phyloP scores from a whole-genome alignment of 2,797 vertebrate species.

The Falco naumanni region DNA sequence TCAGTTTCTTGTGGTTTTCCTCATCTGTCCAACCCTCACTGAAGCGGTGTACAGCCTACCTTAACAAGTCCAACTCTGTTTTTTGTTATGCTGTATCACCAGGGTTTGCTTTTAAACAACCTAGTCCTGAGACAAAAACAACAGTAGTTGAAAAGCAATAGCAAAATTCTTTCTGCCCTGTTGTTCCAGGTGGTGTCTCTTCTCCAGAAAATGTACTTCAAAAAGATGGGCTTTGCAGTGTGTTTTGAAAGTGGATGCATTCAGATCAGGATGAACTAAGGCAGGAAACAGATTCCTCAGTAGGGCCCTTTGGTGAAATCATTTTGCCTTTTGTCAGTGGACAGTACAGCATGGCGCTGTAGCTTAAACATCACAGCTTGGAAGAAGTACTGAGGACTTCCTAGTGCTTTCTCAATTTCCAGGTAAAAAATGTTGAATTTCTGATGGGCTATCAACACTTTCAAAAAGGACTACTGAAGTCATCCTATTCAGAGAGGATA shows the following conservation, averaged over 20 bases:
- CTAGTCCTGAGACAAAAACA: neutral
- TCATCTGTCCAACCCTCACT: neutral
- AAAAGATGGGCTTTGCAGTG: neutral
- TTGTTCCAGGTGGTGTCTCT: neutral
- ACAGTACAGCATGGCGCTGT: neutral
- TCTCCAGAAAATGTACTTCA: neutral
- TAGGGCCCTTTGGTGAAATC: neutral
- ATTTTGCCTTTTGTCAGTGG: neutral
- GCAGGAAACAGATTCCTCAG: neutral
- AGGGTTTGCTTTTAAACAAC: neutral
- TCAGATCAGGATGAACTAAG: neutral
- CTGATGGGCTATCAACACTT: neutral
- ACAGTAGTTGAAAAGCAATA: neutral
- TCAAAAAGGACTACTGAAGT: neutral
- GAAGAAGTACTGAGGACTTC: neutral
- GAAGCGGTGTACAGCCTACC: neutral
- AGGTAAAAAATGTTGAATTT: neutral
- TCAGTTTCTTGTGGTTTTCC: neutral
- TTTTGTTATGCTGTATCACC: neutral
- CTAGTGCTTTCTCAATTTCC: neutral
- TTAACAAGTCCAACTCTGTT: neutral
- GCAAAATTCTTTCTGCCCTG: neutral
- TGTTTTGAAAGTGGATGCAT: neutral
- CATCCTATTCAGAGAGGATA: neutral
- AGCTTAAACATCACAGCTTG: neutral